phyloP scores from a whole-genome alignment of 2,113 vertebrate genomes.

The Sylvia atricapilla region DNA sequence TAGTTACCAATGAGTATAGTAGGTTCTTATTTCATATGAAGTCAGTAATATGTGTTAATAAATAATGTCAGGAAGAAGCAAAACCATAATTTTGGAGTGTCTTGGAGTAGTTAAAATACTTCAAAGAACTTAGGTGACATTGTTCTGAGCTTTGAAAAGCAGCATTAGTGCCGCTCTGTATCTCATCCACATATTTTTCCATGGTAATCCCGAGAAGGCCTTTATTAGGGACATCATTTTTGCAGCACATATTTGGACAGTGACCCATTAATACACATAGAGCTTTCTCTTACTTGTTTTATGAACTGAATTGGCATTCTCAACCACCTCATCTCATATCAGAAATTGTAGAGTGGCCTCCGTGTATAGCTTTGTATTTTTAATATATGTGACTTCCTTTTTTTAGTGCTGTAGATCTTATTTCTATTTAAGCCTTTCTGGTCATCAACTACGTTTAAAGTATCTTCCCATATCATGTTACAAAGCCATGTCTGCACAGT shows the following conservation, averaged over 20 bases:
- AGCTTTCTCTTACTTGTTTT: background rate
- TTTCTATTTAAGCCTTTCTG: background rate
- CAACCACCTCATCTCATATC: background rate
- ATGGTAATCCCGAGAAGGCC: background rate
- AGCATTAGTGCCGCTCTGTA: background rate
- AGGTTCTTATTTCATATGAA: background rate
- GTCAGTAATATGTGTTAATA: background rate
- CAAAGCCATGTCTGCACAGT: background rate
- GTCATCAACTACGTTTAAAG: background rate
- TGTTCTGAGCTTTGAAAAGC: background rate
- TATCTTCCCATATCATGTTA: background rate
- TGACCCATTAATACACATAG: background rate
- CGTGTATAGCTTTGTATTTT: background rate
- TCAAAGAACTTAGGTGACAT: background rate
- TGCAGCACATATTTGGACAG: background rate
- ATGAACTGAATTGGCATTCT: background rate
- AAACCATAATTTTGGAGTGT: background rate
- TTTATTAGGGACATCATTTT: background rate
- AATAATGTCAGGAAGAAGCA: background rate
- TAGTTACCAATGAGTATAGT: background rate
- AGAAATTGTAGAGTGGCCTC: background rate
- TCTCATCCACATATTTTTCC: background rate
- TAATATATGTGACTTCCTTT: background rate
- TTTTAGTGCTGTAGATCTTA: background rate
- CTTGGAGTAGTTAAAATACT: background rate